Evolutionary conservation across 2,888 invertebrate species (phyloP).

Genomic region (Hoplodrina blanda): DNA sequence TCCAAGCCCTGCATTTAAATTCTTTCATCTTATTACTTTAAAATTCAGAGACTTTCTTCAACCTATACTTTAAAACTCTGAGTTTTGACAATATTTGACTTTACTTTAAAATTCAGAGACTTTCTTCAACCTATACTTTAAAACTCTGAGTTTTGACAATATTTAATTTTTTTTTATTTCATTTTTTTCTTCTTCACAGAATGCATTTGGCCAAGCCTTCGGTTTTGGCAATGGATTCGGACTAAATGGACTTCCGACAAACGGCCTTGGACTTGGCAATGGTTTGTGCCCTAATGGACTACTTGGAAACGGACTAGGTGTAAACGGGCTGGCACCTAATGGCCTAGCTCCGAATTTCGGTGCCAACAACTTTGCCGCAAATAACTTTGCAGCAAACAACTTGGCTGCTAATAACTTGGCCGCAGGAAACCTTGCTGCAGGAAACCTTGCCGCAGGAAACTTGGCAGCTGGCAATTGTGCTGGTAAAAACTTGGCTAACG

Average conservation of each 20-base stretch:
- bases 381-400: slow-evolving; percentile 18
- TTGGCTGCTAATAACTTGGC: slow-evolving; percentile 33
- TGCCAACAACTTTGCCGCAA: slow-evolving; percentile 29
- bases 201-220: slow-evolving; percentile 56
- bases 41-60: no score
- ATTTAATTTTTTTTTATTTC: neutral
- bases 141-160: no score
- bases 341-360: slow-evolving; percentile 38
- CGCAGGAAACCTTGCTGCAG: slow-evolving; percentile 22
- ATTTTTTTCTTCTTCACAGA: slow-evolving; percentile 47
- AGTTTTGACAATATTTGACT: no score
- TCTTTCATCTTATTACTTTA: no score
- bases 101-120: no score
- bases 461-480: slow-evolving; percentile 36
- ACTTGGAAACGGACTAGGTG: slow-evolving; percentile 14
- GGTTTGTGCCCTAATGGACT: slow-evolving; percentile 25
- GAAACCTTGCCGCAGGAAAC: slow-evolving; percentile 36
- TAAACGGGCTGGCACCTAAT: slow-evolving; percentile 10
- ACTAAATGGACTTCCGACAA: slow-evolving; percentile 48
- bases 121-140: no score
- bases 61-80: no score
- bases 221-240: slow-evolving; percentile 61
- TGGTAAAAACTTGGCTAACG: slow-evolving; percentile 28
- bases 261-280: slow-evolving; percentile 44
- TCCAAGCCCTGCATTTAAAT: no score